These are phyloP conservation scores for Lophotis ruficrista DNA, from an alignment of 2,113 vertebrate genomes.

Conservation along the genomic window DNA sequence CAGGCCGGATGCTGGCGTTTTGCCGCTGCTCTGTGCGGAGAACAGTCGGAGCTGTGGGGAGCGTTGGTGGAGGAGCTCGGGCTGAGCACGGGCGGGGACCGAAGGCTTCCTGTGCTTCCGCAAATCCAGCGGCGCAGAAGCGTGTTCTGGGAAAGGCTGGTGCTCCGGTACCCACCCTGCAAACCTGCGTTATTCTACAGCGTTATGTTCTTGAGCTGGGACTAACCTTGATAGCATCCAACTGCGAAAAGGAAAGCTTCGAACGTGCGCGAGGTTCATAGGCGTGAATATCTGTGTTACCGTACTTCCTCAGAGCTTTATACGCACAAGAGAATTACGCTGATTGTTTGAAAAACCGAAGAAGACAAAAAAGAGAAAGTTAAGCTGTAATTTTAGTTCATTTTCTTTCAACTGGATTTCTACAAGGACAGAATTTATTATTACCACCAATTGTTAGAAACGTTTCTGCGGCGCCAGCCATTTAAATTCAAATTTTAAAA, in stretches of 20 bases:
- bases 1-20: not conserved
- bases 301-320: not conserved
- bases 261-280: not conserved
- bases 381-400: not conserved
- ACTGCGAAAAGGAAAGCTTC: not conserved
- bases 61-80: not conserved
- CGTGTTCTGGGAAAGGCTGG: not conserved
- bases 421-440: not conserved
- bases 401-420: not conserved
- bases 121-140: not conserved
- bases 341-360: not conserved
- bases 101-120: not conserved
- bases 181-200: accelerated
- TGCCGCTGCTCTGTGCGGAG: not conserved
- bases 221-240: not conserved
- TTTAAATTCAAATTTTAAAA: not conserved
- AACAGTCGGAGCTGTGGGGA: not conserved
- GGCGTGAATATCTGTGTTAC: not conserved
- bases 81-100: not conserved
- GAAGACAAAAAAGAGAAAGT: not conserved
- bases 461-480: not conserved
- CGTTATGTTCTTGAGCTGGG: not conserved
- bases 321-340: not conserved
- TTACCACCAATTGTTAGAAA: not conserved
- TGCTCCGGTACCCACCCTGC: not conserved